Conservation (phyloP, 2,113 vertebrate genomes). For the Urocolius indicus region DNA sequence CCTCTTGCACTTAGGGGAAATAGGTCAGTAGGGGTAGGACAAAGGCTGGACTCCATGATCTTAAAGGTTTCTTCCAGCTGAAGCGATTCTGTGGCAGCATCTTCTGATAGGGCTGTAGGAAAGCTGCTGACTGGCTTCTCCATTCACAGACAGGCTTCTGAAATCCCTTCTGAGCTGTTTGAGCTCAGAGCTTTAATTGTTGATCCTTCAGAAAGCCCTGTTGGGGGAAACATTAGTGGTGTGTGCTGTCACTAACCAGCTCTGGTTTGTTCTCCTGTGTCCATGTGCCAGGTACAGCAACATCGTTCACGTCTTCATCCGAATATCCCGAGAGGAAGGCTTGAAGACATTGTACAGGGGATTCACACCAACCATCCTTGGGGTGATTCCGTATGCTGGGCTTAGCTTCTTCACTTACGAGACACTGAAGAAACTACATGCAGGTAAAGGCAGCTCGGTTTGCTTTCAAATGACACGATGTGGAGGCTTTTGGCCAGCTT, state of each 20-base stretch:
- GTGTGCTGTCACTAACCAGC: neutral
- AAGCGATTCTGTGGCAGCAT: neutral
- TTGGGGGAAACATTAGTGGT: neutral
- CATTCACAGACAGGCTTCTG: neutral
- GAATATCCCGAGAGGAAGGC: constrained; percentile 94
- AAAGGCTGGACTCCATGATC: too few relatives aligned
- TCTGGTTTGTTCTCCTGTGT: neutral
- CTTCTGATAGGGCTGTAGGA: neutral
- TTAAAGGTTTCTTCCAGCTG: too few relatives aligned
- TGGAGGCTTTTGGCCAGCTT: neutral
- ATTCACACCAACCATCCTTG: constrained; percentile 92
- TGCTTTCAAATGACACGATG: accelerated
- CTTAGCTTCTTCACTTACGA: constrained; percentile 98
- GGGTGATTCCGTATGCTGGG: constrained; percentile 93
- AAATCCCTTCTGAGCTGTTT: neutral
- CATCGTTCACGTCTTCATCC: constrained; percentile 93
- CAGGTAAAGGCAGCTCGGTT: constrained; percentile 77
- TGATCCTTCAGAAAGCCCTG: neutral
- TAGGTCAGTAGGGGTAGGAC: too few relatives aligned
- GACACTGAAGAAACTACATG: constrained; percentile 90
- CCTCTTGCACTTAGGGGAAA: neutral
- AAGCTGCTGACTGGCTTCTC: neutral
- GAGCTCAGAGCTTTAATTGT: neutral
- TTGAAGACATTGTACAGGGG: constrained; percentile 91
- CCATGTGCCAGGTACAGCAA: constrained; percentile 89